These are phyloP conservation scores for Drosophila nigricruria DNA, from an alignment of 2,888 invertebrate species.

Conservation along the genomic window DNA sequence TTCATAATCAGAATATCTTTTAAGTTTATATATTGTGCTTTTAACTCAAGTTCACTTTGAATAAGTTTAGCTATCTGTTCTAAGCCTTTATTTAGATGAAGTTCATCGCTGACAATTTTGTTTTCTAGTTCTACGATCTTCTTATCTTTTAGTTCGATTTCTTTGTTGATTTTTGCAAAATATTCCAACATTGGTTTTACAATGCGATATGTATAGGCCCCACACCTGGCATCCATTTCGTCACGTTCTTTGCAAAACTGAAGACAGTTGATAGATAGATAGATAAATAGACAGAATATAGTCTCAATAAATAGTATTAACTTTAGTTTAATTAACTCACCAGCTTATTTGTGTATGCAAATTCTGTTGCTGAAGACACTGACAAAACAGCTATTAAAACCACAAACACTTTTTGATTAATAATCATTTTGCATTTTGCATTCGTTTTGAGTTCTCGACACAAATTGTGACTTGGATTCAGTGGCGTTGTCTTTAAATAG, in stretches of 20 bases:
- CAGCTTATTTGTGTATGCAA: neutral
- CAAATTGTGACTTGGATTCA: neutral
- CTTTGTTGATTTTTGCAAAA: neutral
- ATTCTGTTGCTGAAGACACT: no score
- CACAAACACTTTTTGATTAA: neutral
- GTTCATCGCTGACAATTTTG: neutral
- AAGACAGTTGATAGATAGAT: neutral
- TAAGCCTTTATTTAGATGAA: neutral
- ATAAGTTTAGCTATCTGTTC: neutral
- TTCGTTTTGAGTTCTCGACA: neutral
- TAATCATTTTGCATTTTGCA: neutral
- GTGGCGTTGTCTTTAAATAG: neutral
- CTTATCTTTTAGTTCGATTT: neutral
- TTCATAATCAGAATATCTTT: neutral
- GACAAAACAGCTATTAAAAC: neutral
- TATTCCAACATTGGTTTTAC: neutral
- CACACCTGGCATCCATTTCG: neutral
- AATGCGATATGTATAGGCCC: neutral
- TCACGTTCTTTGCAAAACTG: neutral
- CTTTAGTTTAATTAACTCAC: neutral
- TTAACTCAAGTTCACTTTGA: neutral
- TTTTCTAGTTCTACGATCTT: neutral
- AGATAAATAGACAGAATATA: no score
- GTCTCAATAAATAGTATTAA: no score
- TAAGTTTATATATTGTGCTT: neutral